phyloP scores from a whole-genome alignment of 2,797 vertebrate genomes.

The Peromyscus attwateri region DNA sequence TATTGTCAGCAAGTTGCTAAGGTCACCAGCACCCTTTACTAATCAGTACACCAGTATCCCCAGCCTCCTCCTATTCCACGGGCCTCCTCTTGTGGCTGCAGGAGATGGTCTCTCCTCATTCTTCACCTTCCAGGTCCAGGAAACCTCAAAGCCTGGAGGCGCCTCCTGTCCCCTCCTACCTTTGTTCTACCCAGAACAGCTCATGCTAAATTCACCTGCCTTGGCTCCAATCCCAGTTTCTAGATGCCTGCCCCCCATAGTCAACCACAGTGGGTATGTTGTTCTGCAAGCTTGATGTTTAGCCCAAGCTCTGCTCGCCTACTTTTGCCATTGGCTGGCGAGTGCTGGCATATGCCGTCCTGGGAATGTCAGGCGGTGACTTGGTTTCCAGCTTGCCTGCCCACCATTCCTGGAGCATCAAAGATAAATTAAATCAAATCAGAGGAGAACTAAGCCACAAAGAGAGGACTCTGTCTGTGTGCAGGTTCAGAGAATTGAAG shows the following conservation, averaged over 20 bases:
- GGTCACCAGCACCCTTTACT: neutral
- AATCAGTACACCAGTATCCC: neutral
- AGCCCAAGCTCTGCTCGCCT: neutral
- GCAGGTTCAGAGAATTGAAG: neutral
- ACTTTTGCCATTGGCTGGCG: neutral
- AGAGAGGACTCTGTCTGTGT: rapidly evolving
- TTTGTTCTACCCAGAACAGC: neutral
- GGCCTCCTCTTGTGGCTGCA: neutral
- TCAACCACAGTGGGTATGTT: neutral
- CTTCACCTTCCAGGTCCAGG: neutral
- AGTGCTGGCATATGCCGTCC: neutral
- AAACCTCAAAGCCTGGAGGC: neutral
- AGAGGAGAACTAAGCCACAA: neutral
- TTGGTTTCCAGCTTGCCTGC: neutral
- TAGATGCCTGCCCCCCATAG: neutral
- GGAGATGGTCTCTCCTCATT: neutral
- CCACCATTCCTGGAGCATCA: neutral
- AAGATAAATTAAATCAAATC: neutral
- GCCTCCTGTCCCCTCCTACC: neutral
- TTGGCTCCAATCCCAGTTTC: constrained; percentile 48
- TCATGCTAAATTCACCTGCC: neutral
- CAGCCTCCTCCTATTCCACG: neutral
- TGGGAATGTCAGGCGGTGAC: neutral
- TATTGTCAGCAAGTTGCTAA: neutral
- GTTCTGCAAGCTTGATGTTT: neutral